These are phyloP conservation scores for Fulmarus glacialis DNA, from an alignment of 2,113 vertebrate genomes.

Conservation along the genomic window DNA sequence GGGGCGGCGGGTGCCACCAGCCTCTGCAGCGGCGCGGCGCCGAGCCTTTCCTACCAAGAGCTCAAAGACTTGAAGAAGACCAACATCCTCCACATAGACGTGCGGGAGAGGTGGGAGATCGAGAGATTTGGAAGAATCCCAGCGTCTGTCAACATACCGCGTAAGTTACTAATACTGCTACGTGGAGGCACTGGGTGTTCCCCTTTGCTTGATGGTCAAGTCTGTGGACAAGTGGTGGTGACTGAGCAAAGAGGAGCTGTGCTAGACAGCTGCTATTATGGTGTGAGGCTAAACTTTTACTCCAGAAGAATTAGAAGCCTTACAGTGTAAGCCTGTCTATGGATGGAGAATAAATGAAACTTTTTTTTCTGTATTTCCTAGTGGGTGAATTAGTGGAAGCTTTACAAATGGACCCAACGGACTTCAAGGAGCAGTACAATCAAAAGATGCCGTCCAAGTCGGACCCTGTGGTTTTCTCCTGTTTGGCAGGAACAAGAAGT, in stretches of 20 bases:
- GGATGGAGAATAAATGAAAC: not conserved
- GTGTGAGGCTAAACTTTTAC: not conserved
- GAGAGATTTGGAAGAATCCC: constrained; percentile 86
- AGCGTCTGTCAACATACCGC: constrained; percentile 85
- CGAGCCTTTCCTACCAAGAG: constrained; percentile 80
- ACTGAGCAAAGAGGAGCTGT: not conserved
- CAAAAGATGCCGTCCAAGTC: constrained; percentile 82
- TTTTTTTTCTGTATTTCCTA: constrained; percentile 48
- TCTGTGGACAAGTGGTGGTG: not conserved
- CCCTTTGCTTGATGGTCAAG: not conserved
- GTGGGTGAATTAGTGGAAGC: constrained; percentile 85
- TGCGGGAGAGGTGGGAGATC: constrained; percentile 91
- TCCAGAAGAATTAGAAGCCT: not conserved
- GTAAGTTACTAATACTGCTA: constrained; percentile 71
- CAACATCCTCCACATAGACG: constrained; percentile 82
- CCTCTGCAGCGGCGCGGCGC: constrained; percentile 58
- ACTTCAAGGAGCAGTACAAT: constrained; percentile 86
- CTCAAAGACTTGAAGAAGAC: constrained; percentile 83
- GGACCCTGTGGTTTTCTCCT: constrained; percentile 87
- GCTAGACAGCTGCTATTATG: not conserved
- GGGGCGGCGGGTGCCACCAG: not conserved
- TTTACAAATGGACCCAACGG: constrained; percentile 81
- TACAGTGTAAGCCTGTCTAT: not conserved
- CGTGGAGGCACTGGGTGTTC: rapidly evolving
- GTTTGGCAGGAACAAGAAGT: constrained; percentile 88